Percentiles rank a stretch among this genome's conserved stretches.
These are phyloP conservation scores for Anorthoa munda DNA, from an alignment of 2,888 invertebrate species.

Conservation along the genomic window DNA sequence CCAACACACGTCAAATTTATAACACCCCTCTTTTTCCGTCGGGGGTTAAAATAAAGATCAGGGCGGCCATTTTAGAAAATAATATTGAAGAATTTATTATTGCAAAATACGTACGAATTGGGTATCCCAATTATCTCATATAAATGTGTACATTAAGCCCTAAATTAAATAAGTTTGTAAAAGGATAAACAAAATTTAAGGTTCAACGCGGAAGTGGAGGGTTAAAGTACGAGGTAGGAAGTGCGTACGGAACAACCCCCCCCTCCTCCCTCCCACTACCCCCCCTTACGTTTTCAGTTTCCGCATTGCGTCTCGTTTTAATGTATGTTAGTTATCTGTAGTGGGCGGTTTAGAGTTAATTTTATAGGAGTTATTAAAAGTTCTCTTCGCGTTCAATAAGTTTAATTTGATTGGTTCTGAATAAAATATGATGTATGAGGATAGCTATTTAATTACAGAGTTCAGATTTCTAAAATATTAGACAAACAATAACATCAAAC, in stretches of 20 bases:
- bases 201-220: constrained; percentile 24
- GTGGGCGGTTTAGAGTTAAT: constrained; percentile 25
- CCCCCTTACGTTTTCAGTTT: constrained; percentile 46
- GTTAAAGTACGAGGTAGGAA: constrained; percentile 44
- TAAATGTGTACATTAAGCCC: not conserved
- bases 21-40: too few relatives aligned
- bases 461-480: not conserved
- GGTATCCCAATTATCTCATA: too few relatives aligned
- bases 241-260: constrained; percentile 42
- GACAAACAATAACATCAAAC: not conserved
- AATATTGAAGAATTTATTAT: too few relatives aligned
- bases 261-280: not conserved
- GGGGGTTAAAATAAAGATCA: too few relatives aligned
- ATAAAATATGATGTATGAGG: not conserved
- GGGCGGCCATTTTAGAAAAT: not conserved
- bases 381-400: not conserved
- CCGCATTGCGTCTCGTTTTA: constrained; percentile 67
- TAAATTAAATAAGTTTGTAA: constrained; percentile 22
- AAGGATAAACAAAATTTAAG: constrained; percentile 23
- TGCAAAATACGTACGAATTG: too few relatives aligned
- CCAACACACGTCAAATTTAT: too few relatives aligned
- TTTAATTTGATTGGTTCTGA: constrained; percentile 2
- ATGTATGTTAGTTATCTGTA: constrained; percentile 46
- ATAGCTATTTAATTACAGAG: not conserved
- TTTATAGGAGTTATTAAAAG: not conserved